Evolutionary conservation across 2,888 invertebrate genomes (phyloP).

Genomic region (Nineta flava): DNA sequence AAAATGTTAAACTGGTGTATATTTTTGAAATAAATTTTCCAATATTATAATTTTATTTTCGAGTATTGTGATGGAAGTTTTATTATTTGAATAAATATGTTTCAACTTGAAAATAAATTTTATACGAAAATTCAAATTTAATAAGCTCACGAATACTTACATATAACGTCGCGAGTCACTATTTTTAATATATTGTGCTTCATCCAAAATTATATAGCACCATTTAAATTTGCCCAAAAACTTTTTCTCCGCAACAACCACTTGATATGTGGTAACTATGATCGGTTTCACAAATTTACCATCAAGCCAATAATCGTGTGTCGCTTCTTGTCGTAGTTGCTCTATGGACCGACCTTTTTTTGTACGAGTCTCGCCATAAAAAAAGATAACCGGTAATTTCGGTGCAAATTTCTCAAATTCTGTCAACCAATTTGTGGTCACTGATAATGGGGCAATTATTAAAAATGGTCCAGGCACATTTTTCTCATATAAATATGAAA

Average conservation of each 20-base stretch:
- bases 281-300: constrained; percentile 30
- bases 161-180: constrained; percentile 32
- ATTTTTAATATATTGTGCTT: constrained; percentile 57
- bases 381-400: constrained; percentile 36
- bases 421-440: constrained; percentile 47
- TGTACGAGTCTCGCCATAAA: constrained; percentile 38
- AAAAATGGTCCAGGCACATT: constrained; percentile 28
- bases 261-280: constrained; percentile 43
- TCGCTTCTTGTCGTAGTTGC: constrained; percentile 21
- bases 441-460: constrained; percentile 49
- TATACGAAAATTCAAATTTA: too few species aligned
- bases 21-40: too few species aligned
- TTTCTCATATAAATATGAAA: constrained; percentile 65
- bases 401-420: constrained; percentile 53
- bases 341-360: too few species aligned
- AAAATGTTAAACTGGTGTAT: too few species aligned
- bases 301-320: constrained; percentile 19
- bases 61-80: too few species aligned
- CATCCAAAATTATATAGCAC: constrained; percentile 50
- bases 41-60: too few species aligned
- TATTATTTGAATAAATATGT: too few species aligned
- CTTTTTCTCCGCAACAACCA: constrained; percentile 26
- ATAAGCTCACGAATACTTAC: constrained; percentile 27
- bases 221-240: constrained; percentile 30
- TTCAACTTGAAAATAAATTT: too few species aligned